Conservation (phyloP, 2,888 invertebrate genomes). For the Drosophila neotestacea region DNA sequence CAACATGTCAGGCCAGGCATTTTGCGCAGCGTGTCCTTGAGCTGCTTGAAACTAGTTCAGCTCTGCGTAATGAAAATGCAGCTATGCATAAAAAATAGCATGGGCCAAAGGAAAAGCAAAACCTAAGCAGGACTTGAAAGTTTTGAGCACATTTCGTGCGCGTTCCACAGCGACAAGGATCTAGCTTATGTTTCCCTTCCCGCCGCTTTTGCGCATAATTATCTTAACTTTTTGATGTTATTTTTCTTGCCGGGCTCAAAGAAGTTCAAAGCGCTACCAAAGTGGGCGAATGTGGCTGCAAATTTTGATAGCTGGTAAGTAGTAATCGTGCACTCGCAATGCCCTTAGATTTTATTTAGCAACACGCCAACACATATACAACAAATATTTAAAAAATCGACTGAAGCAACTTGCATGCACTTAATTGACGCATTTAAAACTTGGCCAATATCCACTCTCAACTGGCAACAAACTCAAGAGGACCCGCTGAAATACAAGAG, state of each 20-base stretch:
- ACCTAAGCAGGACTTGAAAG: slow-evolving; percentile 21
- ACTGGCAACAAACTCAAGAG: slow-evolving; percentile 29
- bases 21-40: slow-evolving; percentile 64
- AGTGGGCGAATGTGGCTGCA: slow-evolving; percentile 2
- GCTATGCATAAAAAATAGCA: slow-evolving; percentile 68
- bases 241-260: slow-evolving; percentile 37
- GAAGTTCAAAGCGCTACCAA: slow-evolving; percentile 62
- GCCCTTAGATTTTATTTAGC: slow-evolving; percentile 64
- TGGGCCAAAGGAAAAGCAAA: slow-evolving; percentile 34
- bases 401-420: slow-evolving; percentile 58
- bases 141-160: slow-evolving; percentile 40
- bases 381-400: slow-evolving; percentile 17
- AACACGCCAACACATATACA: slow-evolving; percentile 59
- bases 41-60: slow-evolving; percentile 71
- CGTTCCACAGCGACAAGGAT: slow-evolving; percentile 39
- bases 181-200: slow-evolving; percentile 19
- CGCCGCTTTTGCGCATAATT: slow-evolving; percentile 57
- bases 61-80: slow-evolving; percentile 75
- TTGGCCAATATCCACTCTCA: slow-evolving; percentile 48
- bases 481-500: slow-evolving; percentile 46
- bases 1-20: slow-evolving; percentile 58
- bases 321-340: slow-evolving; percentile 59
- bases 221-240: slow-evolving; percentile 56
- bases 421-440: slow-evolving; percentile 64
- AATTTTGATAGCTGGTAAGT: slow-evolving; percentile 34